A percentile compares a stretch with the other conserved stretches of the same genome.
phyloP scores from a whole-genome alignment of 2,797 vertebrate species.

The Potorous gilbertii region DNA sequence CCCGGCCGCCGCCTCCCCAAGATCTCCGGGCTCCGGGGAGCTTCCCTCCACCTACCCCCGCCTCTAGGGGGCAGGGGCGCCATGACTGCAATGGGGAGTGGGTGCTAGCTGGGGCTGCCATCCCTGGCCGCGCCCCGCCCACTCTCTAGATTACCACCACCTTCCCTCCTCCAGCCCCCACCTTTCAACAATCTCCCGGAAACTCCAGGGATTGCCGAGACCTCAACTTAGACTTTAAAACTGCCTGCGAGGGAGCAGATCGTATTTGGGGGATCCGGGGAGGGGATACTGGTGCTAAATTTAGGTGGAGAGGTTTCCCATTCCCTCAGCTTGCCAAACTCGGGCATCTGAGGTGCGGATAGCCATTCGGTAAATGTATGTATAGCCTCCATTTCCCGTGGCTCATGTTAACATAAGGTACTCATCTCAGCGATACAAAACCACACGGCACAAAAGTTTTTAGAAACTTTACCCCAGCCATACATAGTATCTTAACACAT shows the following conservation, averaged over 20 bases:
- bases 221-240: background rate
- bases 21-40: background rate
- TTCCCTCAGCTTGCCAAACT: background rate
- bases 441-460: background rate
- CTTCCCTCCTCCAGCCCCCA: constrained; percentile 13
- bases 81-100: background rate
- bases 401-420: constrained; percentile 10
- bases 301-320: background rate
- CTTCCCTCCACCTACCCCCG: background rate
- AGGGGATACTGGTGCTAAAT: background rate
- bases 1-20: background rate
- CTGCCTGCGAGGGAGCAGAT: background rate
- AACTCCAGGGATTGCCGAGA: background rate
- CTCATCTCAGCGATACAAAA: background rate
- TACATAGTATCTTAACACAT: background rate
- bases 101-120: background rate
- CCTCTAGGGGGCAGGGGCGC: constrained; percentile 3
- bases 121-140: constrained; percentile 44
- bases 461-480: constrained; percentile 15
- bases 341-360: constrained; percentile 6
- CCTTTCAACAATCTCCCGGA: background rate
- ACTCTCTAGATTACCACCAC: constrained; percentile 8
- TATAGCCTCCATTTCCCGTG: constrained; percentile 26
- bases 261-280: background rate
- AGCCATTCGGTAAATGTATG: background rate